These are phyloP conservation scores for Drosophila lowei DNA, from an alignment of 1,140 invertebrate species.

Conservation along the genomic window DNA sequence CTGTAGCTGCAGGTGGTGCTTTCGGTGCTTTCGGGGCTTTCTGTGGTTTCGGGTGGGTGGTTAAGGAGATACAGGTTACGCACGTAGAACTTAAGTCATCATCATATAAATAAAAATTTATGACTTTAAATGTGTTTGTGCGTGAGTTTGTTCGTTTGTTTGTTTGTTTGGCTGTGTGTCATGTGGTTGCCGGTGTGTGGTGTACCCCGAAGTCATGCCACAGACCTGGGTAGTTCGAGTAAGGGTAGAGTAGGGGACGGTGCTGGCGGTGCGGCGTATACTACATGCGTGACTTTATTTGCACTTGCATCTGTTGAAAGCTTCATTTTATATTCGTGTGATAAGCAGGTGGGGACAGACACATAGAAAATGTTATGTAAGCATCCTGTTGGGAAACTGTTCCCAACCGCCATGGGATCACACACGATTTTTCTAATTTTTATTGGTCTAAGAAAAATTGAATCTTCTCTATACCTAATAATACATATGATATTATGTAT, in stretches of 20 bases:
- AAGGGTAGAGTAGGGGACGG: conserved; percentile 2
- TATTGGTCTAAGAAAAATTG: too few relatives aligned
- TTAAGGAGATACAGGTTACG: conserved; percentile 55
- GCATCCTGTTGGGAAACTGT: too few relatives aligned
- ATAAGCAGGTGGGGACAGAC: background rate
- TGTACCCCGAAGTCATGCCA: conserved; percentile 47
- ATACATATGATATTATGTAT: too few relatives aligned
- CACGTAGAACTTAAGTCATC: conserved; percentile 80
- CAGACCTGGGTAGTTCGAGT: conserved; percentile 8
- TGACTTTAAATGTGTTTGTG: conserved; percentile 66
- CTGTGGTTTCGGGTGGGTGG: conserved; percentile 28
- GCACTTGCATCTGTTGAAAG: conserved; percentile 41
- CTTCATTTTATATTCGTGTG: conserved; percentile 10
- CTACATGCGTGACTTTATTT: conserved; percentile 56
- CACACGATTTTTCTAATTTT: too few relatives aligned
- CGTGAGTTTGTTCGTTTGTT: conserved; percentile 23
- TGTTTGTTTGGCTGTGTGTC: conserved; percentile 21
- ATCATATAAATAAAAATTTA: conserved; percentile 81
- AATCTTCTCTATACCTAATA: too few relatives aligned
- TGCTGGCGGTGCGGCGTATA: conserved; percentile 13
- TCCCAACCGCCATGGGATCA: too few relatives aligned
- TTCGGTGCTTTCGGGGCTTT: too few relatives aligned
- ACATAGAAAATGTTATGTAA: background rate
- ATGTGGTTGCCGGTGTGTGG: conserved; percentile 28
- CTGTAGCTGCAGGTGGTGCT: conserved; percentile 9